A percentile compares a stretch with the other conserved stretches of the same genome.
These are phyloP conservation scores for Sepiola atlantica DNA, from an alignment of 2,888 invertebrate species.

Conservation along the genomic window DNA sequence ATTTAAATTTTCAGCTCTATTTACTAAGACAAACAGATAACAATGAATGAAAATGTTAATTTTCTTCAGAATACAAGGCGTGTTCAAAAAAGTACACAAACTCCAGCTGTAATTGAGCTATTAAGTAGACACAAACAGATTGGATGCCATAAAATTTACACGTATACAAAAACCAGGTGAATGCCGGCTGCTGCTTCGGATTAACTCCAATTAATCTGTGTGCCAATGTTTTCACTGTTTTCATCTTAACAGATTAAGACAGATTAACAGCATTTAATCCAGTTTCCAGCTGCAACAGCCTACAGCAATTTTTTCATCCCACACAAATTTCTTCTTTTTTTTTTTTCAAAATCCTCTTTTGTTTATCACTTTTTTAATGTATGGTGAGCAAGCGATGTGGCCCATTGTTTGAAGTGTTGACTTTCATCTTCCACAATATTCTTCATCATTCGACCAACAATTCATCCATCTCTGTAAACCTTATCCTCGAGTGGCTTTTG, in stretches of 20 bases:
- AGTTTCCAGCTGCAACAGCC: not conserved
- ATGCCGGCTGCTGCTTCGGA: not conserved
- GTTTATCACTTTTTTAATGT: not conserved
- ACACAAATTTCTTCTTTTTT: too few species aligned
- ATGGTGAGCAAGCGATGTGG: not conserved
- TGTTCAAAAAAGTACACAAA: too few species aligned
- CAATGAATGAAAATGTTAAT: too few species aligned
- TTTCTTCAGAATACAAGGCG: too few species aligned
- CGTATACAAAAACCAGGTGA: conserved; percentile 9
- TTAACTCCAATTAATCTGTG: not conserved
- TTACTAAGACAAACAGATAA: too few species aligned
- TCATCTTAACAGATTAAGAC: not conserved
- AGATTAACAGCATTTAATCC: not conserved
- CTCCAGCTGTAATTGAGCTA: too few species aligned
- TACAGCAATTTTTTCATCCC: conserved; percentile 32
- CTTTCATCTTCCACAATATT: not conserved
- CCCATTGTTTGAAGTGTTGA: not conserved
- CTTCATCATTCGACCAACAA: too few species aligned
- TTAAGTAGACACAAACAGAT: not conserved
- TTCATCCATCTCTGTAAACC: too few species aligned
- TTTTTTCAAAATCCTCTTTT: not conserved
- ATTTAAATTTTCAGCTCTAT: too few species aligned
- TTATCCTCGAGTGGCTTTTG: too few species aligned
- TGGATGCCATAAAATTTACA: not conserved
- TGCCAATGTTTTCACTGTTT: conserved; percentile 3